Evolutionary conservation across 1,140 invertebrate genomes (phyloP).

Genomic region (Atta texana): DNA sequence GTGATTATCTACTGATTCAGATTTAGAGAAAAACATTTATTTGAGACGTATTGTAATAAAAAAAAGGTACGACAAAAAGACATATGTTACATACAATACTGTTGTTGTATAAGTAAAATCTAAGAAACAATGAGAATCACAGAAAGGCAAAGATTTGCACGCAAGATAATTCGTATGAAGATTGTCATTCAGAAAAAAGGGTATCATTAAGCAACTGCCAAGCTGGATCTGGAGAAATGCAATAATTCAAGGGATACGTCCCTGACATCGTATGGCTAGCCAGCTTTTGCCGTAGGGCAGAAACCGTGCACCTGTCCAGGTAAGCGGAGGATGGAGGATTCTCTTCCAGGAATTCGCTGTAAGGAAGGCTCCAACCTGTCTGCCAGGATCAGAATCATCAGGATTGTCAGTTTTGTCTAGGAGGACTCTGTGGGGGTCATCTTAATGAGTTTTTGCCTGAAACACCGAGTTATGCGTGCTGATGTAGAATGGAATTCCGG

Average conservation of each 20-base stretch:
- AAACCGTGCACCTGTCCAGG: conserved; percentile 85
- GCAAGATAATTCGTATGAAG: conserved; percentile 51
- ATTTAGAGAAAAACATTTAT: background rate
- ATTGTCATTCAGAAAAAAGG: conserved; percentile 68
- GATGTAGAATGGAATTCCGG: conserved; percentile 36
- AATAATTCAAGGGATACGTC: conserved; percentile 84
- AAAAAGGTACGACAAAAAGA: background rate
- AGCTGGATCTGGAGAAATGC: conserved; percentile 81
- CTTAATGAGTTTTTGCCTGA: conserved; percentile 81
- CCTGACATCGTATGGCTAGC: conserved; percentile 78
- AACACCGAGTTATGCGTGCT: background rate
- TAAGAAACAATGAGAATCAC: conserved; percentile 14
- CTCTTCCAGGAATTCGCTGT: conserved; percentile 82
- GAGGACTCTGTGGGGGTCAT: conserved; percentile 67
- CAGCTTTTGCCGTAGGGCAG: conserved; percentile 77
- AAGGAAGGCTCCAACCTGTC: conserved; percentile 83
- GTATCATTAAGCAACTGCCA: conserved; percentile 80
- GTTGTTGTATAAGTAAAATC: background rate
- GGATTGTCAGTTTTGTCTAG: conserved; percentile 81
- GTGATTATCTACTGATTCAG: no score
- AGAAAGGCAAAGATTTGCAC: conserved; percentile 44
- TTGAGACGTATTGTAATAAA: background rate
- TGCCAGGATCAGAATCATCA: conserved; percentile 84
- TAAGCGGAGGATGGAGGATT: conserved; percentile 76
- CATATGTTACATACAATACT: background rate